Percentiles rank a stretch among this genome's conserved stretches.
Conservation (phyloP, 2,888 invertebrate species). For the Dorcus hopei region DNA sequence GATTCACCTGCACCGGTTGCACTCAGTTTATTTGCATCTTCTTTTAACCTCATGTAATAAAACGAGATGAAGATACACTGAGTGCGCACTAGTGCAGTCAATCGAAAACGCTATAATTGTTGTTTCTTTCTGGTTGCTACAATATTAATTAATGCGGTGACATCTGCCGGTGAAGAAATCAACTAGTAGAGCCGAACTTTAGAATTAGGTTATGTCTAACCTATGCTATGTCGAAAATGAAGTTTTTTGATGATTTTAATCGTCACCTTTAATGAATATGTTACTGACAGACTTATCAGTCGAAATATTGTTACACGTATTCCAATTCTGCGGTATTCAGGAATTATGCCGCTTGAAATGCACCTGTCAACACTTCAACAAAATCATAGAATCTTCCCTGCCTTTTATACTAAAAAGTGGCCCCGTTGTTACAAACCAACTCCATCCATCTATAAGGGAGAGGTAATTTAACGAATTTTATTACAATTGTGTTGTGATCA, state of each 20-base stretch:
- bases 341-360: constrained; percentile 53
- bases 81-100: too few species aligned
- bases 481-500: neutral
- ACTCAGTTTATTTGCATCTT: too few species aligned
- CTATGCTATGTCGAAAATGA: neutral
- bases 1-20: too few species aligned
- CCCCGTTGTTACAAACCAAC: constrained; percentile 26
- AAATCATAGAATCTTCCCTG: constrained; percentile 41
- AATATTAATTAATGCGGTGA: too few species aligned
- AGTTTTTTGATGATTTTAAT: too few species aligned
- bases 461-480: constrained; percentile 18
- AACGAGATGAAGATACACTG: too few species aligned
- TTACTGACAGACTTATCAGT: constrained; percentile 40
- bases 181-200: neutral
- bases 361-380: constrained; percentile 50
- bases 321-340: constrained; percentile 51
- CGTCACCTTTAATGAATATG: neutral
- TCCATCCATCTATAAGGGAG: constrained; percentile 18
- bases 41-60: too few species aligned
- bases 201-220: too few species aligned
- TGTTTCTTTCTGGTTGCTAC: too few species aligned
- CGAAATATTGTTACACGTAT: constrained; percentile 54
- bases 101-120: too few species aligned
- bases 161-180: neutral
- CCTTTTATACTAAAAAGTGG: constrained; percentile 4